phyloP scores from a whole-genome alignment of 2,113 vertebrate species.

The Pteruthius melanotis region DNA sequence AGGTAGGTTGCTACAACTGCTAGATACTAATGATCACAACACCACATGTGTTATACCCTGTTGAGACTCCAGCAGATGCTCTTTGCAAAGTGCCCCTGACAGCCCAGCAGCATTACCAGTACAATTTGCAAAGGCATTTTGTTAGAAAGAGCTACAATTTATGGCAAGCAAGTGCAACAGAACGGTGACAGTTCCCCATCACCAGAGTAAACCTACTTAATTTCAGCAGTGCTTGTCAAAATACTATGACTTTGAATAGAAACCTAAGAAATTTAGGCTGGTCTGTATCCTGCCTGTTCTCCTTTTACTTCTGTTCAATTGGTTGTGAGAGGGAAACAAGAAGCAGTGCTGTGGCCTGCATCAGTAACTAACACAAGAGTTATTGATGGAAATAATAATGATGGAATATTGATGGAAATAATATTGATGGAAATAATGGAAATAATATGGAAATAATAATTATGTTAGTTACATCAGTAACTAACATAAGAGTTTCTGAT shows the following conservation, averaged over 20 bases:
- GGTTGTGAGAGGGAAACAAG: not conserved
- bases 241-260: not conserved
- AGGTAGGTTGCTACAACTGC: not conserved
- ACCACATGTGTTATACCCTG: not conserved
- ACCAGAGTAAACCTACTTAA: not conserved
- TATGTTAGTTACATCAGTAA: no score
- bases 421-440: not conserved
- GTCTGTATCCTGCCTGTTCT: not conserved
- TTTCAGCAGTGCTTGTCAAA: not conserved
- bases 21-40: not conserved
- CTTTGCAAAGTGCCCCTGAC: not conserved
- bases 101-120: not conserved
- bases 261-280: not conserved
- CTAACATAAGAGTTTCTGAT: not conserved
- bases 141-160: not conserved
- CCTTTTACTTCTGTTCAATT: not conserved
- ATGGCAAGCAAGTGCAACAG: not conserved
- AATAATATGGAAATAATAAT: no score
- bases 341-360: not conserved
- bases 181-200: not conserved
- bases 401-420: not conserved
- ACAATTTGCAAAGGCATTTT: not conserved
- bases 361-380: not conserved
- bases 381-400: not conserved
- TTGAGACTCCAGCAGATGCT: not conserved